These are phyloP conservation scores for Antennarius striatus DNA, from an alignment of 2,113 vertebrate species.

Conservation along the genomic window DNA sequence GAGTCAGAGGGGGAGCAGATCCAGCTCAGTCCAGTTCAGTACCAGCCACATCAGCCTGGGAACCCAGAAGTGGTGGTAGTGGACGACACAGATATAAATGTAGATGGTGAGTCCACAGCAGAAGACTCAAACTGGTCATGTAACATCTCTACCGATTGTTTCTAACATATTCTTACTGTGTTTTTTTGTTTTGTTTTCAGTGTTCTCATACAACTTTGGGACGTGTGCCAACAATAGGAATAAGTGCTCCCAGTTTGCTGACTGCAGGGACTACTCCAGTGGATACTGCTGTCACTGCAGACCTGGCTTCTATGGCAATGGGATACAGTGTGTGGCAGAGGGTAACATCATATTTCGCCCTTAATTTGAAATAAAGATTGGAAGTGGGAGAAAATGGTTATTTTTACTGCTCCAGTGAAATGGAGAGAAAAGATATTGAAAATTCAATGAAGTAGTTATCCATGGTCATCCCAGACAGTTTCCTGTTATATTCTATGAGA, in stretches of 20 bases:
- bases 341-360: slow-evolving; percentile 72
- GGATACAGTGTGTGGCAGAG: slow-evolving; percentile 91
- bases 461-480: neutral
- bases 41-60: slow-evolving; percentile 72
- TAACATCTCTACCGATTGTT: neutral
- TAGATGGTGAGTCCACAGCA: slow-evolving; percentile 81
- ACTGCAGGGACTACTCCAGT: slow-evolving; percentile 85
- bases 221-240: slow-evolving; percentile 86
- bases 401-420: neutral
- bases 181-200: slow-evolving; percentile 73
- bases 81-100: slow-evolving; percentile 79
- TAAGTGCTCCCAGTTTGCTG: slow-evolving; percentile 88
- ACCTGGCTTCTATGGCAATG: slow-evolving; percentile 91
- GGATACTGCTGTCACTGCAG: slow-evolving; percentile 93
- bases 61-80: slow-evolving; percentile 84
- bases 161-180: neutral
- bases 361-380: neutral
- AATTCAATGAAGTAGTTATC: too few relatives aligned
- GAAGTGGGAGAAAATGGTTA: neutral
- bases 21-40: slow-evolving; percentile 71
- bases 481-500: neutral
- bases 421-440: neutral
- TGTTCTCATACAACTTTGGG: slow-evolving; percentile 89
- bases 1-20: slow-evolving; percentile 44
- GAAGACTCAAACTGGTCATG: too few relatives aligned